These are phyloP conservation scores for Lypha dubia DNA, from an alignment of 2,888 invertebrate genomes.

Conservation along the genomic window DNA sequence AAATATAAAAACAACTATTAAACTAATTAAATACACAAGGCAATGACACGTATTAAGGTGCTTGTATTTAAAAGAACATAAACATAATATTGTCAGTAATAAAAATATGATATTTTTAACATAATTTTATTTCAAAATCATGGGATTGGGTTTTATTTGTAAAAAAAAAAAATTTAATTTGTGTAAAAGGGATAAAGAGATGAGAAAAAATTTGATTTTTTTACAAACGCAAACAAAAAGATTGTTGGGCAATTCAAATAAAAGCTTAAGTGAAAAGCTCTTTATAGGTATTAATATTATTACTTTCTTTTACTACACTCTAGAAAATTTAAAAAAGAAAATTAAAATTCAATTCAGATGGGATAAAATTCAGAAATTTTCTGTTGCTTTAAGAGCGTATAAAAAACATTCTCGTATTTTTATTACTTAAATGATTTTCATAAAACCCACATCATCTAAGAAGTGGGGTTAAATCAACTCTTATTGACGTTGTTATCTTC, in stretches of 20 bases:
- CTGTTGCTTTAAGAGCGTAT: too few relatives aligned
- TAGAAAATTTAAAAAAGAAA: too few relatives aligned
- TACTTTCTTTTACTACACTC: too few relatives aligned
- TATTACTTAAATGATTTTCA: too few relatives aligned
- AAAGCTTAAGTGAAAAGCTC: too few relatives aligned
- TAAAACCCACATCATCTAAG: too few relatives aligned
- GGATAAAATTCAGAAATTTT: too few relatives aligned
- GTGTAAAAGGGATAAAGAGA: neutral
- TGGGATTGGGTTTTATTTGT: slow-evolving; percentile 5
- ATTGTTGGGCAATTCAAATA: neutral
- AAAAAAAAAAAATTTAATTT: neutral
- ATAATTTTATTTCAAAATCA: neutral
- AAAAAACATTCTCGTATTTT: too few relatives aligned
- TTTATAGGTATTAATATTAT: too few relatives aligned
- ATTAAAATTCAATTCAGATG: too few relatives aligned
- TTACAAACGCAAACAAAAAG: neutral
- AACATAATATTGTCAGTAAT: slow-evolving; percentile 30
- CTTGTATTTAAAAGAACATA: slow-evolving; percentile 43
- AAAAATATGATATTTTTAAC: slow-evolving; percentile 29
- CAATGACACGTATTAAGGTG: slow-evolving; percentile 49
- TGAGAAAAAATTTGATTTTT: neutral
- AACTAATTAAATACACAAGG: slow-evolving; percentile 26
- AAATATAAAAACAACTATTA: neutral
- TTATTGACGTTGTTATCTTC: too few relatives aligned
- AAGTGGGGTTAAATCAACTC: too few relatives aligned